Evolutionary conservation across 2,113 vertebrate species (phyloP).

Genomic region (Oryzias celebensis): DNA sequence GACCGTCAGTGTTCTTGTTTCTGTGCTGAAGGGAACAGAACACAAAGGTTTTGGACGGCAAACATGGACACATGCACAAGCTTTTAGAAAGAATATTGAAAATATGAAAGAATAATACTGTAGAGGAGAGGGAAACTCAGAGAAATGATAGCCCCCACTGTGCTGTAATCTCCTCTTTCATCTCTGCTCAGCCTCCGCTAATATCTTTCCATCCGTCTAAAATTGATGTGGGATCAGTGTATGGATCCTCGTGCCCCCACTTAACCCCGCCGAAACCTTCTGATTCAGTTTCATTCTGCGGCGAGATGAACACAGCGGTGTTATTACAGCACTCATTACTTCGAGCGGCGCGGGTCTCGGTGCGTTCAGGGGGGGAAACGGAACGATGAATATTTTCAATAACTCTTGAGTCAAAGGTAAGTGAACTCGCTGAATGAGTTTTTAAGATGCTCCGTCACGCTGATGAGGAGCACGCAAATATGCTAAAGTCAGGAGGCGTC

Average conservation of each 20-base stretch:
- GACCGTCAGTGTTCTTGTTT: neutral
- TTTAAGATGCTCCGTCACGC: neutral
- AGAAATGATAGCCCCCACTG: conserved; percentile 36
- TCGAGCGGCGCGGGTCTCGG: neutral
- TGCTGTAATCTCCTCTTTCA: conserved; percentile 24
- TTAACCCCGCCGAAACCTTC: conserved; percentile 52
- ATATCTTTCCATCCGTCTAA: conserved; percentile 62
- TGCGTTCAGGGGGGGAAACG: neutral
- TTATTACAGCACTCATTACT: neutral
- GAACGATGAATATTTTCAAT: conserved; percentile 4
- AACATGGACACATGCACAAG: neutral
- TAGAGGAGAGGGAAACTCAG: conserved; percentile 29
- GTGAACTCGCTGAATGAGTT: conserved; percentile 11
- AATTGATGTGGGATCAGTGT: conserved; percentile 57
- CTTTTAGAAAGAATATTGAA: conserved; percentile 18
- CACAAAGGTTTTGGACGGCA: accelerated
- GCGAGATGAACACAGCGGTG: neutral
- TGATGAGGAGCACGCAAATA: neutral
- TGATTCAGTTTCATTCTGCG: conserved; percentile 29
- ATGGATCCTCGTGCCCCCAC: conserved; percentile 60
- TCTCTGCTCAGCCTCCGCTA: conserved; percentile 51
- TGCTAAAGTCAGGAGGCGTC: neutral
- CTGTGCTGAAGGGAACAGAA: neutral
- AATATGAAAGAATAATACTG: conserved; percentile 1
- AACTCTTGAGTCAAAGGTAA: conserved; percentile 1